Percentiles rank a stretch among this genome's conserved stretches.
Conservation (phyloP, 92 coral and sea anemone species). For the Ricordea florida region DNA sequence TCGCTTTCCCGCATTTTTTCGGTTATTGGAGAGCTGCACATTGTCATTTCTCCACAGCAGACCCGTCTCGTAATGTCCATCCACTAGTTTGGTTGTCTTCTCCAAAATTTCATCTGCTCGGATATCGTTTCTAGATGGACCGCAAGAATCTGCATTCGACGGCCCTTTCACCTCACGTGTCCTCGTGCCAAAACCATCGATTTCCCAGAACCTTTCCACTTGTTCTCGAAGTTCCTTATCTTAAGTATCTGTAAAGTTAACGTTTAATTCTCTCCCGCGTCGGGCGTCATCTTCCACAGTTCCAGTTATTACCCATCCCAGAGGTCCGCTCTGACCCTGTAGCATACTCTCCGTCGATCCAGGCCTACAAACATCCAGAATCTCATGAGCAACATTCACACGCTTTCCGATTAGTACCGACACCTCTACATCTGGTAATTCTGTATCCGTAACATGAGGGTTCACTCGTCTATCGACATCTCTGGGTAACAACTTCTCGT, state of each 20-base stretch:
- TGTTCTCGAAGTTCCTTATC: conserved; percentile 38
- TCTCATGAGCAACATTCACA: conserved; percentile 36
- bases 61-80: conserved; percentile 54
- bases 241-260: conserved; percentile 22
- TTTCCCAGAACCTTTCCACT: conserved; percentile 59
- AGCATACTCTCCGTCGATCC: conserved; percentile 8
- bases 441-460: conserved; percentile 52
- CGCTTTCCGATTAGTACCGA: conserved; percentile 57
- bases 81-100: conserved; percentile 24
- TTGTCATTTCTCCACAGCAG: conserved; percentile 38
- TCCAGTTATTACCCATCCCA: conserved; percentile 67
- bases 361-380: conserved; percentile 46
- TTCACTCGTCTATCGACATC: conserved; percentile 44
- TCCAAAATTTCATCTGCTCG: conserved; percentile 46
- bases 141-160: not conserved
- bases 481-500: conserved; percentile 38
- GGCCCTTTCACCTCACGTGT: not conserved
- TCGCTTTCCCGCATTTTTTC: conserved; percentile 30
- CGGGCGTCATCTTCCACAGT: not conserved
- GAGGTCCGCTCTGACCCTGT: conserved; percentile 38
- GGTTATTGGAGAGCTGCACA: conserved; percentile 28
- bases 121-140: conserved; percentile 30
- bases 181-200: conserved; percentile 55
- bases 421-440: conserved; percentile 52
- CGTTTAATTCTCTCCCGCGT: not conserved